Conservation (phyloP, 2,797 vertebrate species). For the Ctenopoma multispine region DNA sequence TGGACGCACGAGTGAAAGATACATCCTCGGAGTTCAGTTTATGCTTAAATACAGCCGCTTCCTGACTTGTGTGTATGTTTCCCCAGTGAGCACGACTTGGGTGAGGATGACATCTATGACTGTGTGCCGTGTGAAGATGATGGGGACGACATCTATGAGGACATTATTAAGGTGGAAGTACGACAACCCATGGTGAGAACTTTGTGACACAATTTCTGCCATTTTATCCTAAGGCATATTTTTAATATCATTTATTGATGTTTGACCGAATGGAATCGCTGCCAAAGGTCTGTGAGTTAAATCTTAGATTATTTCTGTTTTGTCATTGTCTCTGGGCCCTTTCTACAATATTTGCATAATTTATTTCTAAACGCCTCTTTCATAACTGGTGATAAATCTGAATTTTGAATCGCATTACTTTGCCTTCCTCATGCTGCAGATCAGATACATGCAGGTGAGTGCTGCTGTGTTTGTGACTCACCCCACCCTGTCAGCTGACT, state of each 20-base stretch:
- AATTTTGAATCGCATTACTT: constrained; percentile 75
- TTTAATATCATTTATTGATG: not conserved
- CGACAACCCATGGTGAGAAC: constrained; percentile 96
- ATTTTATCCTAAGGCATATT: not conserved
- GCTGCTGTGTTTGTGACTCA: constrained; percentile 61
- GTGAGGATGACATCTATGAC: constrained; percentile 97
- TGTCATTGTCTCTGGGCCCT: not conserved
- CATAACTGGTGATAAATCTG: constrained; percentile 47
- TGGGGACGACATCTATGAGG: constrained; percentile 97
- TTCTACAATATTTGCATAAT: constrained; percentile 23
- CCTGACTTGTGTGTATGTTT: constrained; percentile 5
- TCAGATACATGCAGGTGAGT: constrained; percentile 99
- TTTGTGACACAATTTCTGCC: not conserved
- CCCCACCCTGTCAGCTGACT: constrained; percentile 48
- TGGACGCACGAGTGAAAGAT: not conserved
- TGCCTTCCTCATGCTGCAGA: constrained; percentile 91
- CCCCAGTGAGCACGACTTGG: constrained; percentile 94
- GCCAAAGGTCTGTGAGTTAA: not conserved
- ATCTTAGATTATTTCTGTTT: constrained; percentile 4
- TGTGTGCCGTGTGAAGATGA: constrained; percentile 97
- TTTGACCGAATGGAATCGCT: not conserved
- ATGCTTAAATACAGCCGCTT: constrained; percentile 2
- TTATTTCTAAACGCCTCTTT: constrained; percentile 8
- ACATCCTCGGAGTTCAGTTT: not conserved
- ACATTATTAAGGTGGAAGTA: constrained; percentile 99